Evolutionary conservation across 2,888 invertebrate genomes (phyloP), one percentile per base, ranked within the genome.

Genomic region (Cantharis rustica): DNA sequence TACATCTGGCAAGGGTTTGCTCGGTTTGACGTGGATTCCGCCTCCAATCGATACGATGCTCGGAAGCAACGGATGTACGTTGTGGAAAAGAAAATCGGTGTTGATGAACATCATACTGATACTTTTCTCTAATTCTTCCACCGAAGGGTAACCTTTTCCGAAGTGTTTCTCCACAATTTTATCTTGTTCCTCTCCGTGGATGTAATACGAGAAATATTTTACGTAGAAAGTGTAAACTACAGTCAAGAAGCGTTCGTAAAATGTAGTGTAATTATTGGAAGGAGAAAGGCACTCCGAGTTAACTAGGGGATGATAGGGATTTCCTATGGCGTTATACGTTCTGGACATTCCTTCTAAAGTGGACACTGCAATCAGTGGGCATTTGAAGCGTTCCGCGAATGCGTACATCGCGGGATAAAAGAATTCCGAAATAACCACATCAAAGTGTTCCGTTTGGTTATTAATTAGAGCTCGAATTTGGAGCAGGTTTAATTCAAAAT

Each of bases 391-490:
- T 81, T 85, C 83, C 23, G 82, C 81, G 73, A 87, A 85, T 7
- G 84, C 83, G 71, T 83, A 79, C 79, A 83, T 83, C 3, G 81
- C 79, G 0, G 85, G 84, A 16, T 83, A 76, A 13, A 83, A 81
- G 5, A 83, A 84, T 80, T 87, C 87, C 5, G 84, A 81, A 26
- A 87, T 83, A 3, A 87, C 78, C 71, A 87, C 75, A 80, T 87
- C 87, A 72, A 86, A 87, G 4, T 83, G 69, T 16, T 82, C 79
- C 13, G 79, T 81, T 26, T 82, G 75, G 75, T 85, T 83, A 13
- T 84, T 79, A 15, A 87, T 84, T 13, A 87, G 73, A 26, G 82
- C 78, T 79, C 84, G 83, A 4, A 87, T 85, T 75, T 83, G 79
- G 0, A 83, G 81, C 23, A 82, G 82, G n/a, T 61, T 70, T 15